Evolutionary conservation across 2,888 invertebrate species (phyloP).

Genomic region (Oxytorus armatus): DNA sequence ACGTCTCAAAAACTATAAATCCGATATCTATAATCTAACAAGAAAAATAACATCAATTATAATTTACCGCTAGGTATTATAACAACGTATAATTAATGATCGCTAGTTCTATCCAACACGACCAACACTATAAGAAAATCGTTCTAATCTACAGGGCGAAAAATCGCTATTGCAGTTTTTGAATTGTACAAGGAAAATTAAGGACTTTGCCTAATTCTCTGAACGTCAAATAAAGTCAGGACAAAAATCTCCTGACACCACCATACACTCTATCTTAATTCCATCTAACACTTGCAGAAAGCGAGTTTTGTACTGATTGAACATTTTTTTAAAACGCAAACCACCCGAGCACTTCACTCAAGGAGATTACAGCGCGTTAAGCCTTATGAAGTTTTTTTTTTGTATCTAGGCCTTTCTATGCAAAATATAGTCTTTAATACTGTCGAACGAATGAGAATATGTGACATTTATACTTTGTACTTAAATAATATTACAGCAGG

Average conservation of each 20-base stretch:
- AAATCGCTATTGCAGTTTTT: no score
- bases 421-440: no score
- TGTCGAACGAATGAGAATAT: no score
- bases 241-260: not conserved
- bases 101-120: no score
- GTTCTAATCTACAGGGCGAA: no score
- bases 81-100: no score
- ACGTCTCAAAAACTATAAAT: not conserved
- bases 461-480: no score
- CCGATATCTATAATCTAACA: not conserved
- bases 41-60: not conserved
- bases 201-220: not conserved
- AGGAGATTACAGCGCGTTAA: not conserved
- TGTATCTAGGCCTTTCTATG: no score
- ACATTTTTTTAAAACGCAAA: not conserved
- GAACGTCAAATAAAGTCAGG: not conserved
- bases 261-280: not conserved
- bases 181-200: not conserved
- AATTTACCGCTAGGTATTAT: no score
- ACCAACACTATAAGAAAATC: no score
- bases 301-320: not conserved
- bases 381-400: no score
- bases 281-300: not conserved
- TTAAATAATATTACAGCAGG: no score
- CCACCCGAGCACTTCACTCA: not conserved